phyloP scores from a whole-genome alignment of 2,888 invertebrate species.

The Ichneumoninae sp. region DNA sequence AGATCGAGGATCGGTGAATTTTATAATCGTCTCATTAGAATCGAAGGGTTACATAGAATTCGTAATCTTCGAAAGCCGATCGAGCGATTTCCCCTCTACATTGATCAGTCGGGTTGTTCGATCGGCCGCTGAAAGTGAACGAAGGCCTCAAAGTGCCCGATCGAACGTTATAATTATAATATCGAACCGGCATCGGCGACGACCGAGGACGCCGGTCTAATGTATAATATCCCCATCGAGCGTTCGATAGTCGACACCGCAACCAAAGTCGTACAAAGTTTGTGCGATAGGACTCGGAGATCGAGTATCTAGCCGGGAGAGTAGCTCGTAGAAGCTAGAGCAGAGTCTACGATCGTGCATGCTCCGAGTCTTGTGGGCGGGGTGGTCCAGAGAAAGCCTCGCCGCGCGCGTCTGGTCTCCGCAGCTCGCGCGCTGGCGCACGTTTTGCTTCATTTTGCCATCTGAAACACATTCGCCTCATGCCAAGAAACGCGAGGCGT shows the following conservation, averaged over 20 bases:
- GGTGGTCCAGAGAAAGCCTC: conserved; percentile 83
- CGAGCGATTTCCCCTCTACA: conserved; percentile 29
- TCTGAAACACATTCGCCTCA: conserved; percentile 72
- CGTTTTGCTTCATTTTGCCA: conserved; percentile 65
- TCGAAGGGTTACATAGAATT: conserved; percentile 5
- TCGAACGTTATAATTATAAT: conserved; percentile 44
- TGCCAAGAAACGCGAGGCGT: conserved; percentile 81
- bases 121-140: conserved; percentile 32
- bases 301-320: conserved; percentile 64
- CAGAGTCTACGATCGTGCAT: conserved; percentile 68
- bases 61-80: not conserved
- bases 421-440: conserved; percentile 44
- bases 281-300: conserved; percentile 51
- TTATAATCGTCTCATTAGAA: not conserved
- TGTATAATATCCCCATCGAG: not conserved
- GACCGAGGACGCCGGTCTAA: conserved; percentile 7
- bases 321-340: conserved; percentile 67
- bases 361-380: conserved; percentile 76
- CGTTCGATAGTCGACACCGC: not conserved
- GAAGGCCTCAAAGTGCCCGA: conserved; percentile 48
- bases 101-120: conserved; percentile 42
- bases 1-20: not conserved
- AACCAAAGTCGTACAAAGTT: conserved; percentile 41
- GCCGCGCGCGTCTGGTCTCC: conserved; percentile 63
- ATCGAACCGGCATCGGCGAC: conserved; percentile 16